Evolutionary conservation across 2,888 invertebrate genomes (phyloP).

Genomic region (Lasioglossum marginatum): DNA sequence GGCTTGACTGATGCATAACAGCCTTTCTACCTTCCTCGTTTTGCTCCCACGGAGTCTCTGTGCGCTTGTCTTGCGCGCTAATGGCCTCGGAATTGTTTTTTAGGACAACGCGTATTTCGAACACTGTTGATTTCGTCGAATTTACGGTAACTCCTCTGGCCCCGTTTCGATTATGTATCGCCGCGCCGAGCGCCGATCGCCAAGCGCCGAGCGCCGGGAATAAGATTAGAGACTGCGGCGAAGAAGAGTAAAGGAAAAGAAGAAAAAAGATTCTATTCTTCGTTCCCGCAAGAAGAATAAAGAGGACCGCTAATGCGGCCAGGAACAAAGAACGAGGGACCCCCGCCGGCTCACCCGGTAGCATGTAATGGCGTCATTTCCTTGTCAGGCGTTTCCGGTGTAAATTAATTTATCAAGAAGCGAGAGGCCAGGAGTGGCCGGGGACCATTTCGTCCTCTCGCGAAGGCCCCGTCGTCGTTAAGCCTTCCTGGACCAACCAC

Average conservation of each 20-base stretch:
- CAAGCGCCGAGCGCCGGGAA: no score
- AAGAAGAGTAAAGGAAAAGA: neutral
- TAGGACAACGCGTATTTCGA: neutral
- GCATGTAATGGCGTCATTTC: slow-evolving; percentile 80
- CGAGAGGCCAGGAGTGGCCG: slow-evolving; percentile 46
- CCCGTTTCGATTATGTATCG: neutral
- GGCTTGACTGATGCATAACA: slow-evolving; percentile 42
- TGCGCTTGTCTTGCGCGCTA: neutral
- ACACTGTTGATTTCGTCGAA: no score
- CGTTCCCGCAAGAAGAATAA: slow-evolving; percentile 29
- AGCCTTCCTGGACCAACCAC: slow-evolving; percentile 53
- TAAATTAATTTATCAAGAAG: slow-evolving; percentile 81
- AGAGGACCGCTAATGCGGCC: slow-evolving; percentile 23
- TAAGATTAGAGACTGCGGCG: neutral
- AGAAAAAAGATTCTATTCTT: neutral
- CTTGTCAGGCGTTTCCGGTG: slow-evolving; percentile 81
- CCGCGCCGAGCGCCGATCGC: no score
- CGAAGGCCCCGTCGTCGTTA: slow-evolving; percentile 31
- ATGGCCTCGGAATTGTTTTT: neutral
- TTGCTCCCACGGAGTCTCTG: neutral
- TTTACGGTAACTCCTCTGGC: neutral
- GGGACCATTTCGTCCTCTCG: slow-evolving; percentile 49
- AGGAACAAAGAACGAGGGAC: slow-evolving; percentile 30
- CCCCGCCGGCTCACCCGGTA: slow-evolving; percentile 66
- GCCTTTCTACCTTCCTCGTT: neutral